These are phyloP conservation scores for Drosophila sucinea DNA, from an alignment of 1,140 invertebrate genomes.

Conservation along the genomic window DNA sequence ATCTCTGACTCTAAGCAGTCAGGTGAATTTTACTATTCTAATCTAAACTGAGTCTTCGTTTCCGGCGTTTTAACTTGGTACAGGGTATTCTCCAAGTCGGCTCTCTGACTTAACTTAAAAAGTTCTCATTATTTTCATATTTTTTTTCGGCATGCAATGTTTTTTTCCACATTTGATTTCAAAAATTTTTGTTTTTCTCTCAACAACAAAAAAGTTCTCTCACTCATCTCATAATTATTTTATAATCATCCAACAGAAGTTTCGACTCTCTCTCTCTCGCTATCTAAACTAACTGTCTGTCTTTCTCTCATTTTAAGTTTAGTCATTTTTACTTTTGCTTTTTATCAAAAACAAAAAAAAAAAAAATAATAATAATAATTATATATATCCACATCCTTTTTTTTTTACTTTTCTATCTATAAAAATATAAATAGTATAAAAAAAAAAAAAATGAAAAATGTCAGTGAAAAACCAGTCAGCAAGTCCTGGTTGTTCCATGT, in stretches of 20 bases:
- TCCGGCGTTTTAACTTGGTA: not conserved
- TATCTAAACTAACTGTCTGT: constrained; percentile 27
- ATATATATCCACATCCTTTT: constrained; percentile 50
- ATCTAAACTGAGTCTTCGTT: too few relatives aligned
- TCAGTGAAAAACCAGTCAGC: constrained; percentile 28
- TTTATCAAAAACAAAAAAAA: constrained; percentile 65
- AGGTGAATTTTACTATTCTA: too few relatives aligned
- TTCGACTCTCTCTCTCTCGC: constrained; percentile 25
- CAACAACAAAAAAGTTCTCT: constrained; percentile 34
- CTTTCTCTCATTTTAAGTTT: constrained; percentile 30
- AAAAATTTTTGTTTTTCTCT: not conserved
- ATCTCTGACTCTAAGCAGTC: too few relatives aligned
- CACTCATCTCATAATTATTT: constrained; percentile 44
- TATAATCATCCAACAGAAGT: constrained; percentile 24
- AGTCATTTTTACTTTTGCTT: constrained; percentile 44
- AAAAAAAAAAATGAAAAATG: constrained; percentile 26
- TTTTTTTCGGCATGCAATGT: not conserved
- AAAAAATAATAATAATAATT: not conserved
- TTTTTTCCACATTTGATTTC: not conserved
- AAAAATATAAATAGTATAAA: constrained; percentile 22
- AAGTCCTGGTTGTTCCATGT: constrained; percentile 30
- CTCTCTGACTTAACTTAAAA: not conserved
- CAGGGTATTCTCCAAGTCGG: not conserved
- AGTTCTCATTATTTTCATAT: not conserved
- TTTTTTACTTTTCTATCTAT: constrained; percentile 39